Conservation (phyloP, 2,888 invertebrate species). For the Chrysolina americana region DNA sequence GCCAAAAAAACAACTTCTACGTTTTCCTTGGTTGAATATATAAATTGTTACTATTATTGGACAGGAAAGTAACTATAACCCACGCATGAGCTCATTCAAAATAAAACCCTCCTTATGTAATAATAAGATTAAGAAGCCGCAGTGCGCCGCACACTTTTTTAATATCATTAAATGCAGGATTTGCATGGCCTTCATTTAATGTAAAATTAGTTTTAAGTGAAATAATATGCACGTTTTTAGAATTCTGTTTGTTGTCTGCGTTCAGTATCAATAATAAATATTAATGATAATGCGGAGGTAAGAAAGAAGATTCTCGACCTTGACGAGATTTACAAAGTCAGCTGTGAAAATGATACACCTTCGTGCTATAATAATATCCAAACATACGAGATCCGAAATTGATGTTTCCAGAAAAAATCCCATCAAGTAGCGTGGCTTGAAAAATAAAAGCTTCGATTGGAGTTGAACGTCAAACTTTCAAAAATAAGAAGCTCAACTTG, state of each 20-base stretch:
- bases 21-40: not conserved
- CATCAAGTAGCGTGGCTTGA: too few relatives aligned
- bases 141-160: not conserved
- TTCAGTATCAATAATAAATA: not conserved
- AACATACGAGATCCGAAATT: too few relatives aligned
- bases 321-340: not conserved
- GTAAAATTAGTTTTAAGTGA: not conserved
- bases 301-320: not conserved
- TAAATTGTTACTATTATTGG: not conserved
- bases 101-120: not conserved
- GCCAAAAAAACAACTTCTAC: too few relatives aligned
- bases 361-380: too few relatives aligned
- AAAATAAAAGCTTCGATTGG: too few relatives aligned
- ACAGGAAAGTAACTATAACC: not conserved
- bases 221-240: not conserved
- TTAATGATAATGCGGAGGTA: not conserved
- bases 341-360: not conserved
- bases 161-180: conserved; percentile 2
- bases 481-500: too few relatives aligned
- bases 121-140: not conserved
- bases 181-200: not conserved
- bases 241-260: not conserved
- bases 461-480: too few relatives aligned
- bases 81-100: not conserved
- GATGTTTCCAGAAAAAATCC: too few relatives aligned